Evolutionary conservation across 1,140 invertebrate species (phyloP), one percentile per base, ranked within the genome.

Genomic region (Brachionus asplanchnoidis): DNA sequence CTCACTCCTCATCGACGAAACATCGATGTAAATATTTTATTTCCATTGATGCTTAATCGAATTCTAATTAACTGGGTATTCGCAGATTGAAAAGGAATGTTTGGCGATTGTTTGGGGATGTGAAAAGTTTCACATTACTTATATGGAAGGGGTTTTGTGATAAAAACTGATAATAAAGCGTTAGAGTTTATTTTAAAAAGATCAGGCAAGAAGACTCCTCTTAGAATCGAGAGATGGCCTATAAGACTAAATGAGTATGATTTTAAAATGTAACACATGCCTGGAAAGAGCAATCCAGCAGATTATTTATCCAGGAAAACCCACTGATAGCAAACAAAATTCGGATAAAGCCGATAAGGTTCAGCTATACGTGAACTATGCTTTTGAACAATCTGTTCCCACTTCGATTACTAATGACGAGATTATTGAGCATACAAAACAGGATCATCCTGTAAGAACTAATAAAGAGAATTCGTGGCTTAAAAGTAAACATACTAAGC

Each of bases 61-160:
- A n/a, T n/a, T n/a, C n/a, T n/a, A n/a, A n/a, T n/a, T n/a, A n/a
- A n/a, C n/a, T n/a, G n/a, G n/a, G n/a, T n/a, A n/a, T n/a, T n/a
- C 86, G 5, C 84, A 85, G 0, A 87, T 88, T 8, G 88, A 89
- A 68, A 87, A 86, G 75, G 87, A 90, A 85, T 86, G 56, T 17
- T 28, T 73, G 20, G 65, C 83, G 1, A 20, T 50, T 26, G 42
- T 84, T n/a, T 73, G 36, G 40, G 65, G 26, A 28, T 65, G 40
- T 9, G 66, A 84, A 60, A 70, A 77, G 23, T 70, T 68, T 32
- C 17, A 68, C 7, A 6, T 28, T 84, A 84, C 46, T 42, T 84
- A 8, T 17, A 46, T 23, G 82, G 82, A 14, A 84, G 23, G 17
- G 65, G 17, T 32, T 68, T 84, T 20, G 32, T 50, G 32, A 44